Base-by-base conservation (phyloP, 2,797 vertebrate species). In the Alca torda region DNA sequence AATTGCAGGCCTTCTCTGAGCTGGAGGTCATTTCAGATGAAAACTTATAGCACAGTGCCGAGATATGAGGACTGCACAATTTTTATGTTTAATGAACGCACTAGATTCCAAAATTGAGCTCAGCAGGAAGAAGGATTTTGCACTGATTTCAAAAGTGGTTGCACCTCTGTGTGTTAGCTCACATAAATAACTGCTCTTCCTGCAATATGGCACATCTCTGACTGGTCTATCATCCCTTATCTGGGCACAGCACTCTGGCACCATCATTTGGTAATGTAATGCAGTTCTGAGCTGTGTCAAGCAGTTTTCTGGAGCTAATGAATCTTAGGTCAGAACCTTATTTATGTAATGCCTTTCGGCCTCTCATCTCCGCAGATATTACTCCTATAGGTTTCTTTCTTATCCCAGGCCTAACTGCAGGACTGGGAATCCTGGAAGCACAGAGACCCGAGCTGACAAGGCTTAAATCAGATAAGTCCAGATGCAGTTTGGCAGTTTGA, bases 131-230 rank as follows among this genome's bases (percentile, higher is more conserved):
- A 82, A 94, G 78, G 70, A 93, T 86, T 83, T 91, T 82, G 25
- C 59, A 74, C 46, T 67, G 90, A 97, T 95, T 94, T 91, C 26
- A 54, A 50, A 91, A 90, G 54, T 72, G 79, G 86, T 93, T 77
- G 39, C 67, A 82, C 53, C 25, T 90, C 67, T 89, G 21, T 56
- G 59, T 83, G 37, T 77, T 80, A 84, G 20, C 30, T 77, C 43
- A 70, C 80, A 89, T 84, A 95, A 91, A 81, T 79, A 84, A 94
- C 60, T 15, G 12, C 23, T 87, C 30, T 83, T 89, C 61, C 72
- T 45, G n/a, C 23, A 64, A 13, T 26, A 33, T 57, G 73, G 45
- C 65, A 84, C 30, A 39, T 76, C 84, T 59, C 81, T 77, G 70
- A 50, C 37, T 64, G n/a, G 53, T 56, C 54, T 57, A 33, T 57